phyloP scores from a whole-genome alignment of 2,797 vertebrate genomes.

The Anas georgica region DNA sequence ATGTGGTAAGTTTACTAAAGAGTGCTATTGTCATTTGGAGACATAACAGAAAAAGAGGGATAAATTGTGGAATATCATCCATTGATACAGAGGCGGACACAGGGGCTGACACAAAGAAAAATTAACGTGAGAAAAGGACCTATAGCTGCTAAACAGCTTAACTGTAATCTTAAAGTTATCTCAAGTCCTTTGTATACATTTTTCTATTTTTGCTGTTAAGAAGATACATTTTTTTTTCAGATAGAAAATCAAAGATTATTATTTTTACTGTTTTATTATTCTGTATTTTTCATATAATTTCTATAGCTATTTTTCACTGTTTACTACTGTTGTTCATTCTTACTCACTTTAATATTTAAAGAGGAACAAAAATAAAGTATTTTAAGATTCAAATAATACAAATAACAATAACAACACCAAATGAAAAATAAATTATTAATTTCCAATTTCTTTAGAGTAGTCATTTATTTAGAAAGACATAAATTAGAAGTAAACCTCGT shows the following conservation, averaged over 20 bases:
- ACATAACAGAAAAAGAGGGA: neutral
- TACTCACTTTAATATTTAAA: neutral
- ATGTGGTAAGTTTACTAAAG: neutral
- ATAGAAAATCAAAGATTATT: neutral
- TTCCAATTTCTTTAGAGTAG: neutral
- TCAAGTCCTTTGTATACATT: neutral
- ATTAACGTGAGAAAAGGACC: neutral
- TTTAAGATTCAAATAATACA: neutral
- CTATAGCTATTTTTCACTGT: neutral
- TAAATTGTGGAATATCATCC: neutral
- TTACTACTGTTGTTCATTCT: neutral
- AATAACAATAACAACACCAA: neutral
- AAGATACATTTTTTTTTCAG: neutral
- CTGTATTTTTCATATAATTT: neutral
- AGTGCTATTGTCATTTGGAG: neutral
- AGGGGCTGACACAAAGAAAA: neutral
- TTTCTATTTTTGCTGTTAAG: neutral
- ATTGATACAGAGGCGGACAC: neutral
- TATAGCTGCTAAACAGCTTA: neutral
- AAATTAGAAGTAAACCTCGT: neutral
- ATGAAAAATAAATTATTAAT: neutral
- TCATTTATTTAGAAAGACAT: neutral
- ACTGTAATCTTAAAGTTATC: neutral
- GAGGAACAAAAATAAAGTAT: neutral
- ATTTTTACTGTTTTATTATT: neutral